phyloP scores from a whole-genome alignment of 2,888 invertebrate species.

The Glaucopsyche alexis region DNA sequence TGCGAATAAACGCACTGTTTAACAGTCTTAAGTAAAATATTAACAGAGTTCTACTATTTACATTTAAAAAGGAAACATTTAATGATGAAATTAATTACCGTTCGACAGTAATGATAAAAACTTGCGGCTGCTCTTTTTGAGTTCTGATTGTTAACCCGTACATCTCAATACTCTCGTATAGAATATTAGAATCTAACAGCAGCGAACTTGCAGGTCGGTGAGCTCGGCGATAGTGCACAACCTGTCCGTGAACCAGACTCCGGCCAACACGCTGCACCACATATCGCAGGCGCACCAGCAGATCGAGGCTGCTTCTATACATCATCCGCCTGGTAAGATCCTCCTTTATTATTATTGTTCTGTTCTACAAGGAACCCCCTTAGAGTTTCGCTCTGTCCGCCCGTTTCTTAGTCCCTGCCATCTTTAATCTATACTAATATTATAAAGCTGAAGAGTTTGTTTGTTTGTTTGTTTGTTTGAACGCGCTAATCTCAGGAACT shows the following conservation, averaged over 20 bases:
- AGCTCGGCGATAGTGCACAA: constrained; percentile 68
- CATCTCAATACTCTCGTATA: not conserved
- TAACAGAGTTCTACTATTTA: not conserved
- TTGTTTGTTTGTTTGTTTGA: too few species aligned
- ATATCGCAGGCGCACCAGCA: constrained; percentile 79
- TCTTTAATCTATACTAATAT: too few species aligned
- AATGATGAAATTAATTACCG: constrained; percentile 62
- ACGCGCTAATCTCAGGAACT: too few species aligned
- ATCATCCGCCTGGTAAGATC: constrained; percentile 62
- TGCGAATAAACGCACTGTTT: too few species aligned
- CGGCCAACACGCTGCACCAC: constrained; percentile 77
- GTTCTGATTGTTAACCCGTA: constrained; percentile 45
- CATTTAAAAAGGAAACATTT: not conserved
- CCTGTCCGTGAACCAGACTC: constrained; percentile 56
- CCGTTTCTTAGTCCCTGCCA: too few species aligned
- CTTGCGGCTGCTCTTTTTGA: constrained; percentile 57
- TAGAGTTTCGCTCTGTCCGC: too few species aligned
- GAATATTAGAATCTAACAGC: not conserved
- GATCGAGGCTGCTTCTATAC: constrained; percentile 69
- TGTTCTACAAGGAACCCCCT: too few species aligned
- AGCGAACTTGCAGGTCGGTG: constrained; percentile 51
- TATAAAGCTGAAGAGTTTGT: too few species aligned
- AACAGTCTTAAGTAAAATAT: not conserved
- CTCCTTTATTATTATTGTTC: not conserved
- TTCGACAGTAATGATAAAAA: constrained; percentile 56